Evolutionary conservation across 2,113 vertebrate species (phyloP).

Genomic region (Copsychus sechellarum): DNA sequence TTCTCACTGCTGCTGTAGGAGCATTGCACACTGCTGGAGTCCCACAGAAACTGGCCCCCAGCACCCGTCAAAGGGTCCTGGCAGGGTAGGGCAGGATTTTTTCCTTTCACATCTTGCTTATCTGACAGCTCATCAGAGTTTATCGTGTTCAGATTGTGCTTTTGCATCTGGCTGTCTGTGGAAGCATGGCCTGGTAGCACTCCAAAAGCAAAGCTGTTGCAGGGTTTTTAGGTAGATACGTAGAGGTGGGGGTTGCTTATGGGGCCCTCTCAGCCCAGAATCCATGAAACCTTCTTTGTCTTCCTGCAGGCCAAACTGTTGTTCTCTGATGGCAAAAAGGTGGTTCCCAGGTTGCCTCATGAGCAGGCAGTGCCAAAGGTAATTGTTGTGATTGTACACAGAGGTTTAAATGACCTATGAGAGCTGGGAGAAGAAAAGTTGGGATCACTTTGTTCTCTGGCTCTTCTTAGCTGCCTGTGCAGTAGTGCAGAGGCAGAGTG

Average conservation of each 20-base stretch:
- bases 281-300: not conserved
- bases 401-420: not conserved
- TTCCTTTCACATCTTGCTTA: not conserved
- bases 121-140: not conserved
- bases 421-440: not conserved
- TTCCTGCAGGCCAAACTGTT: conserved; percentile 87
- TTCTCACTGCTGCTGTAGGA: not conserved
- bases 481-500: not conserved
- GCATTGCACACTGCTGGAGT: not conserved
- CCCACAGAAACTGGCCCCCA: not conserved
- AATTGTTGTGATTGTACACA: not conserved
- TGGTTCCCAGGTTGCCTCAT: conserved; percentile 69
- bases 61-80: fast-evolving
- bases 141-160: not conserved
- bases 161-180: not conserved
- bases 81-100: fast-evolving
- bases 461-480: fast-evolving
- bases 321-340: conserved; percentile 86
- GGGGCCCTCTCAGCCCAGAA: too few species aligned
- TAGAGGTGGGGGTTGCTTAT: not conserved
- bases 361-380: conserved; percentile 85
- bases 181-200: fast-evolving
- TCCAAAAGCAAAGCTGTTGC: not conserved
- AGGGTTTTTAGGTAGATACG: not conserved
- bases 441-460: not conserved